Conservation (phyloP, 1,140 invertebrate genomes). For the Pachyrhynchus sulphureomaculatus region DNA sequence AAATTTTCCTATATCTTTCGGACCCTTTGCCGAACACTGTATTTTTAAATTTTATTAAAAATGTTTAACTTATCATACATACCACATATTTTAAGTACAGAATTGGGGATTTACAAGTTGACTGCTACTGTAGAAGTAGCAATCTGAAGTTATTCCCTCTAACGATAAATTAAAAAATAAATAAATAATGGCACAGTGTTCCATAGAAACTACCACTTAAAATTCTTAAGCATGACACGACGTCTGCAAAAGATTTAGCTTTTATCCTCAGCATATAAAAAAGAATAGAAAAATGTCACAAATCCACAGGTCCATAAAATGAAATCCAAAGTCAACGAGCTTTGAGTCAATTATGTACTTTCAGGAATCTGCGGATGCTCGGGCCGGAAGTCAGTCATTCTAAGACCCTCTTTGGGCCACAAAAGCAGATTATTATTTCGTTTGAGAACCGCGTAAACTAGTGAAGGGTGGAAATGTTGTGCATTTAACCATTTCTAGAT, state of each 20-base stretch:
- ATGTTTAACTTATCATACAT: too few species aligned
- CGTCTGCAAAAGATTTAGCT: not conserved
- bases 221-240: not conserved
- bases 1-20: too few species aligned
- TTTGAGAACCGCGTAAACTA: slow-evolving; percentile 5
- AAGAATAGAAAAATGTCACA: slow-evolving; percentile 5
- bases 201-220: too few species aligned
- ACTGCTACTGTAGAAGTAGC: too few species aligned
- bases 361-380: slow-evolving; percentile 42
- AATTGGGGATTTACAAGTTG: too few species aligned
- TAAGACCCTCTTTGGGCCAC: slow-evolving; percentile 35
- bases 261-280: not conserved
- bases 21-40: too few species aligned
- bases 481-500: not conserved
- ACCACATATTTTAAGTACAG: too few species aligned
- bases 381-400: slow-evolving; percentile 42
- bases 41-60: too few species aligned
- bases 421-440: slow-evolving; percentile 26
- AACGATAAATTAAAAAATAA: too few species aligned
- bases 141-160: too few species aligned
- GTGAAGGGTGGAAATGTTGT: slow-evolving; percentile 2
- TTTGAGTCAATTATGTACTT: slow-evolving; percentile 39
- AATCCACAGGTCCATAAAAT: slow-evolving; percentile 28
- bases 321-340: slow-evolving; percentile 10
- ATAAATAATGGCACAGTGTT: too few species aligned